These are phyloP conservation scores for Apeltes quadracus DNA, from an alignment of 2,113 vertebrate species.

Conservation along the genomic window DNA sequence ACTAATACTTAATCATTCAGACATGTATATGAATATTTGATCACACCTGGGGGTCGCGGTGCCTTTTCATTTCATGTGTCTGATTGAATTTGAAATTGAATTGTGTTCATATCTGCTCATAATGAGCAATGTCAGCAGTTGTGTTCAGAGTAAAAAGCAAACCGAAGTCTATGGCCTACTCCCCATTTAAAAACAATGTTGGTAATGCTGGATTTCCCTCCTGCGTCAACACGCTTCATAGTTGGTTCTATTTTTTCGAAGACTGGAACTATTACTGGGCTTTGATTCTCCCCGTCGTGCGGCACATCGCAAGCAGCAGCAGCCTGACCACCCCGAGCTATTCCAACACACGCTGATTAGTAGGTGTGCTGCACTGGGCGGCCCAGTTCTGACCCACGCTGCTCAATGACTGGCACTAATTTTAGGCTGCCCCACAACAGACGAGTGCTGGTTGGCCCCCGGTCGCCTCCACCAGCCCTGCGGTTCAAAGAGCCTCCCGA, in stretches of 20 bases:
- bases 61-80: slow-evolving; percentile 17
- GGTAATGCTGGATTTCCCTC: slow-evolving; percentile 2
- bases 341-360: slow-evolving; percentile 75
- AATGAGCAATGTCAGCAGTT: slow-evolving; percentile 16
- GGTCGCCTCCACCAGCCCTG: slow-evolving; percentile 10
- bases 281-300: slow-evolving; percentile 51
- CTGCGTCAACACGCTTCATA: background rate
- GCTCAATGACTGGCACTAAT: slow-evolving; percentile 71
- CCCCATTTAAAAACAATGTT: background rate
- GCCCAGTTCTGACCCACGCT: slow-evolving; percentile 58
- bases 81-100: background rate
- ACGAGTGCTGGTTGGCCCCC: slow-evolving; percentile 49
- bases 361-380: slow-evolving; percentile 67
- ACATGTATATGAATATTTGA: slow-evolving; percentile 71
- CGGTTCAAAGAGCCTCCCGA: slow-evolving; percentile 34
- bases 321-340: slow-evolving; percentile 69
- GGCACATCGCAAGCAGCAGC: slow-evolving; percentile 38
- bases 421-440: slow-evolving; percentile 63
- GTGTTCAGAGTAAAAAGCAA: background rate
- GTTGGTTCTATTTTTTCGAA: slow-evolving; percentile 58
- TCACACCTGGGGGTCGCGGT: slow-evolving; percentile 34
- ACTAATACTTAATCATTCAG: slow-evolving; percentile 67
- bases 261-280: slow-evolving; percentile 58
- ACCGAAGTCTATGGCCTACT: background rate
- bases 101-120: background rate